Evolutionary conservation across 2,113 vertebrate genomes (phyloP).

Genomic region (Cochlearius cochlearius): DNA sequence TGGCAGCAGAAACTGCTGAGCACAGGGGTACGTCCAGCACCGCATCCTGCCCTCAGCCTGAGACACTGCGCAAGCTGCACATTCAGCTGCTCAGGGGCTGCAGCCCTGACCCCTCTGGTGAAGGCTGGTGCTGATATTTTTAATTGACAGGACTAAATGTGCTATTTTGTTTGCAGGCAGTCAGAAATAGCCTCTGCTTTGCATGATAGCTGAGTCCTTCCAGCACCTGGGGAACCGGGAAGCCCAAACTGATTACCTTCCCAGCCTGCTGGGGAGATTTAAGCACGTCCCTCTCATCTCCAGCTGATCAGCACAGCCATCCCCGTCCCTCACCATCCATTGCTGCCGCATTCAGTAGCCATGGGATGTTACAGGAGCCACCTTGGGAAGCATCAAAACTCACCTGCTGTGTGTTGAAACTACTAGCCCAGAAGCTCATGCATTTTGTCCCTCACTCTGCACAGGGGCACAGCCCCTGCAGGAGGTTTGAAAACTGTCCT

Average conservation of each 20-base stretch:
- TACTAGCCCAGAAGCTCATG: rapidly evolving
- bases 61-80: rapidly evolving
- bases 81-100: not conserved
- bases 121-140: not conserved
- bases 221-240: not conserved
- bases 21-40: rapidly evolving
- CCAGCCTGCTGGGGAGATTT: not conserved
- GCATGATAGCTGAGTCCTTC: rapidly evolving
- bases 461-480: rapidly evolving
- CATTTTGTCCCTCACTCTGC: not conserved
- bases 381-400: not conserved
- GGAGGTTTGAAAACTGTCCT: not conserved
- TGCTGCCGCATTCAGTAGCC: not conserved
- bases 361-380: not conserved
- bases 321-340: rapidly evolving
- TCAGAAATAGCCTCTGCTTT: not conserved
- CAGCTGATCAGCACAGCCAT: rapidly evolving
- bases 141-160: too few relatives aligned
- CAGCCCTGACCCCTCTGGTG: not conserved
- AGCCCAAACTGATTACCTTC: not conserved
- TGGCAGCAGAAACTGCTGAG: not conserved
- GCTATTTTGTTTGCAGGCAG: rapidly evolving
- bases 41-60: not conserved
- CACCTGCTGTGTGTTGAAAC: not conserved
- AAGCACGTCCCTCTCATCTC: not conserved